These are phyloP conservation scores for Ceratosolen fusciceps DNA, from an alignment of 1,140 invertebrate species.

Conservation along the genomic window DNA sequence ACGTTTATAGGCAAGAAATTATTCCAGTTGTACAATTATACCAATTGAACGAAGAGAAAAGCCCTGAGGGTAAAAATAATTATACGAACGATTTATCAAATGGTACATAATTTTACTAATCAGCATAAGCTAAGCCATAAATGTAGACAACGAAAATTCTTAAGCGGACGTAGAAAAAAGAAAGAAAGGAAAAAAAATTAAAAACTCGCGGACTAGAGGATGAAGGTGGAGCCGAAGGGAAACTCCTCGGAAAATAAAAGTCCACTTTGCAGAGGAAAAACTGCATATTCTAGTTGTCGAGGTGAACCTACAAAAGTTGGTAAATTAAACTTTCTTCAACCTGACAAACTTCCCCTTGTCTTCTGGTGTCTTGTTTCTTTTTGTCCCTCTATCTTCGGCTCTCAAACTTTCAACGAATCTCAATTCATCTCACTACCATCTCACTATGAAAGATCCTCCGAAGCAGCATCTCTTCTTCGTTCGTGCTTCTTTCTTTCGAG, in stretches of 20 bases:
- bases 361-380: constrained; percentile 20
- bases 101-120: no score
- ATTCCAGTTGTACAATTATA: no score
- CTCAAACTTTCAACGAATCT: constrained; percentile 47
- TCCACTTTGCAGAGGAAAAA: constrained; percentile 39
- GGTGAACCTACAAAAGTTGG: constrained; percentile 38
- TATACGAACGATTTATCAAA: no score
- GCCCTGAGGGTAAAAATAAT: no score
- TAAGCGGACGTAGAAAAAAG: neutral
- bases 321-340: constrained; percentile 48
- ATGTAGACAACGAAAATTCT: constrained; percentile 21
- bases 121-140: constrained; percentile 12
- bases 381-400: neutral
- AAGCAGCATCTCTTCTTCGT: constrained; percentile 8
- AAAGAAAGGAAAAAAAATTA: no score
- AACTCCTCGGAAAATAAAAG: constrained; percentile 41
- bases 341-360: constrained; percentile 28
- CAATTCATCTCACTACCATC: constrained; percentile 15
- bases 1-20: no score
- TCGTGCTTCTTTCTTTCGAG: no score
- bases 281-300: constrained; percentile 39
- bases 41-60: no score
- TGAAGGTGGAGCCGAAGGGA: constrained; percentile 18
- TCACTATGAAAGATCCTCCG: neutral
- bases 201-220: constrained; percentile 16